Percentiles rank a stretch among this genome's conserved stretches.
Conservation (phyloP, 2,888 invertebrate species). For the Entomobrya multifasciata region DNA sequence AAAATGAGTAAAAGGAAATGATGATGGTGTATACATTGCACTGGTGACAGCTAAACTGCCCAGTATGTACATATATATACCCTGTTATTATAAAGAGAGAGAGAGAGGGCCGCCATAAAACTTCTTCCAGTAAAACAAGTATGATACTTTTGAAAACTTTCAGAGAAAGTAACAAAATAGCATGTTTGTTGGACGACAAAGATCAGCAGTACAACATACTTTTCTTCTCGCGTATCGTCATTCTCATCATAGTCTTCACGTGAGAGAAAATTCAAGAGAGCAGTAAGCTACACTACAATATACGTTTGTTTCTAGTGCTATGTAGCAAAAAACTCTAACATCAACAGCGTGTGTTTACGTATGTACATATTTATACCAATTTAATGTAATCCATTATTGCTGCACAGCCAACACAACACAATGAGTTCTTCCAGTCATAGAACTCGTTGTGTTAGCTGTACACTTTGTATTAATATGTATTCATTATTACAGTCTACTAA, state of each 20-base stretch:
- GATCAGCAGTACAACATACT: background rate
- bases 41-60: constrained; percentile 39
- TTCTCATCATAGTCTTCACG: constrained; percentile 11
- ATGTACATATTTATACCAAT: constrained; percentile 26
- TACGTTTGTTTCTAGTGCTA: too few species aligned
- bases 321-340: too few species aligned
- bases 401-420: background rate
- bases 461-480: constrained; percentile 7
- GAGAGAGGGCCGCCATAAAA: background rate
- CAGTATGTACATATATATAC: constrained; percentile 10
- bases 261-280: constrained; percentile 22
- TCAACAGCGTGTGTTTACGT: constrained; percentile 13
- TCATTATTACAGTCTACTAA: constrained; percentile 35
- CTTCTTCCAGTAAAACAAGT: constrained; percentile 9
- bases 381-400: constrained; percentile 46
- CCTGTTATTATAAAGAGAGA: background rate
- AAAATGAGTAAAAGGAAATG: too few species aligned
- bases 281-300: background rate
- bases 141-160: constrained; percentile 7
- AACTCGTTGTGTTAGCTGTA: constrained; percentile 11
- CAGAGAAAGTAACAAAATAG: background rate
- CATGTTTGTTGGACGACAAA: background rate
- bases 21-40: background rate
- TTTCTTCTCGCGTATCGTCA: background rate
- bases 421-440: background rate